phyloP scores from a whole-genome alignment of 2,113 vertebrate genomes.

The Sphyrna mokarran region DNA sequence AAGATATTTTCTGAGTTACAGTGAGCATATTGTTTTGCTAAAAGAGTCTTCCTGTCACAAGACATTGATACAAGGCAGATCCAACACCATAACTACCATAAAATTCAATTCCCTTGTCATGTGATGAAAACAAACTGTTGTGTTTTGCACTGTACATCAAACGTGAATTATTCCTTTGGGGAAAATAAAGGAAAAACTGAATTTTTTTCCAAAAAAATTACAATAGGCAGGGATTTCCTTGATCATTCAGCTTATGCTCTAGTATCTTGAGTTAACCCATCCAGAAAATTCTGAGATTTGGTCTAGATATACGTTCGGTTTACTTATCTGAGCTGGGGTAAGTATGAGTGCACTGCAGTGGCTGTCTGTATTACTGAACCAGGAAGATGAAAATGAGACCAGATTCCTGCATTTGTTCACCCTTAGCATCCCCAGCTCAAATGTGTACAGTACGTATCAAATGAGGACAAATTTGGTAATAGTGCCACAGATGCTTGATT shows the following conservation, averaged over 20 bases:
- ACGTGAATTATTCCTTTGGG: not conserved
- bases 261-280: not conserved
- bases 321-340: not conserved
- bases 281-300: not conserved
- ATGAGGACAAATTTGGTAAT: not conserved
- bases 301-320: not conserved
- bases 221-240: not conserved
- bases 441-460: no score
- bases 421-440: no score
- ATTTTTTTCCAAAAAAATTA: not conserved
- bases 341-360: not conserved
- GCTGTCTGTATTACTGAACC: not conserved
- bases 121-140: not conserved
- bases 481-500: not conserved
- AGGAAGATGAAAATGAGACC: not conserved
- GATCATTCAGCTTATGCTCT: not conserved
- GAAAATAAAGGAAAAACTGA: not conserved
- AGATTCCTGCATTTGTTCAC: not conserved
- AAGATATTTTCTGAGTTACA: not conserved
- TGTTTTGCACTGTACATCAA: not conserved
- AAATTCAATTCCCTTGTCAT: not conserved
- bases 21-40: not conserved
- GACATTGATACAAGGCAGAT: not conserved
- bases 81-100: not conserved
- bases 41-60: slow-evolving; percentile 2